A percentile compares a stretch with the other conserved stretches of the same genome.
These are phyloP conservation scores for Apeltes quadracus DNA, from an alignment of 2,113 vertebrate species.

Conservation along the genomic window DNA sequence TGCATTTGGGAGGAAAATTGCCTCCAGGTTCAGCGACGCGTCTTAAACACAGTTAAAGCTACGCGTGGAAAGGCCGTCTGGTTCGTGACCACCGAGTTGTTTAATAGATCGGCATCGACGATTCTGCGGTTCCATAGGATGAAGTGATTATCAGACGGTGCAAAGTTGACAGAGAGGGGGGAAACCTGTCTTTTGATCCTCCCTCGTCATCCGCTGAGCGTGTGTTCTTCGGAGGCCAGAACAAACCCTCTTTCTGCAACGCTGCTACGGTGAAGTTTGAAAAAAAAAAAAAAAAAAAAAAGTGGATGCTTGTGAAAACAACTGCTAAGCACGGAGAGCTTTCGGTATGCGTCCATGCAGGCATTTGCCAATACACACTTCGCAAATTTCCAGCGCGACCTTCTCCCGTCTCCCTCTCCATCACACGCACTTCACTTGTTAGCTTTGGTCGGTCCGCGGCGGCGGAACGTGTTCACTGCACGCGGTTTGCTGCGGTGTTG, in stretches of 20 bases:
- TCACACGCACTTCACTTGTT: slow-evolving; percentile 51
- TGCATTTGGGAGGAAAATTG: slow-evolving; percentile 18
- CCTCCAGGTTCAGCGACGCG: background rate
- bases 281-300: too few species aligned
- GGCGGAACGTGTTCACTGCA: slow-evolving; percentile 32
- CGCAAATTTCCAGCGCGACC: slow-evolving; percentile 45
- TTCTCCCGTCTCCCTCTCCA: slow-evolving; percentile 21
- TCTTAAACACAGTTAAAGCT: slow-evolving; percentile 6
- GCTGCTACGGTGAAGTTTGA: slow-evolving; percentile 8
- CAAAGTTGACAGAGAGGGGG: slow-evolving; percentile 33
- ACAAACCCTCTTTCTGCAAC: slow-evolving; percentile 40
- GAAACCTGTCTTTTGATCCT: slow-evolving; percentile 47
- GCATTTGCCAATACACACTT: slow-evolving; percentile 41
- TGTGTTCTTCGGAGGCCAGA: slow-evolving; percentile 48
- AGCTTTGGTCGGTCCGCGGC: slow-evolving; percentile 42
- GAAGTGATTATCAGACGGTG: slow-evolving; percentile 19
- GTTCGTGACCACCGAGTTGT: background rate
- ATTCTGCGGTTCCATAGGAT: slow-evolving; percentile 6
- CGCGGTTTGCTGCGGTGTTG: slow-evolving; percentile 29
- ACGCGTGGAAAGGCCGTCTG: background rate
- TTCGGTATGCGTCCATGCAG: slow-evolving; percentile 11
- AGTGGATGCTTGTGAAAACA: slow-evolving; percentile 68
- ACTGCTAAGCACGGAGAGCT: slow-evolving; percentile 39
- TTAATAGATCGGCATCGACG: slow-evolving; percentile 2
- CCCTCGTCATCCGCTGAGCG: slow-evolving; percentile 48